phyloP scores from a whole-genome alignment of 2,888 invertebrate species.

The Lydus trimaculatus region DNA sequence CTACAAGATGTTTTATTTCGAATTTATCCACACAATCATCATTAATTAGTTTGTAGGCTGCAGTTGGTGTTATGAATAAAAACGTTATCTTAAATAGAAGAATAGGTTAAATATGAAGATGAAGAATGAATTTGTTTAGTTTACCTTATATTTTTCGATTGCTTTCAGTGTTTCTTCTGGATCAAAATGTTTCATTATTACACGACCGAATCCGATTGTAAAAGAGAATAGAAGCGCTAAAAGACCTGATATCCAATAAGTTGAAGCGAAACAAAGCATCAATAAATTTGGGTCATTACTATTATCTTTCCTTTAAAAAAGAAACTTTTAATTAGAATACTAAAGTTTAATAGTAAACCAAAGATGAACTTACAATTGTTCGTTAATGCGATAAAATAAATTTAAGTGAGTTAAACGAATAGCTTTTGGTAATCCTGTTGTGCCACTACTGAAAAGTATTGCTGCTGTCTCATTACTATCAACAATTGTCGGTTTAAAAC shows the following conservation, averaged over 20 bases:
- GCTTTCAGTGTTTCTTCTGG: background rate
- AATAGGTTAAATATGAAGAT: background rate
- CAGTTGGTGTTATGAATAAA: background rate
- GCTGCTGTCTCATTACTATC: constrained; percentile 25
- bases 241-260: constrained; percentile 19
- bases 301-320: background rate
- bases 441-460: constrained; percentile 41
- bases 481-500: constrained; percentile 26
- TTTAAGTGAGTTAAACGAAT: constrained; percentile 36
- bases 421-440: constrained; percentile 45
- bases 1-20: background rate
- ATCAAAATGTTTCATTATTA: constrained; percentile 15
- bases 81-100: background rate
- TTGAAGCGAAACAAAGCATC: constrained; percentile 5
- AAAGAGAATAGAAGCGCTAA: background rate
- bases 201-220: background rate
- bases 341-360: background rate
- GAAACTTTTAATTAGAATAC: constrained; percentile 5
- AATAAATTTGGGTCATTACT: constrained; percentile 7
- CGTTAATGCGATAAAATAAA: background rate
- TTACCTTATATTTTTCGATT: background rate
- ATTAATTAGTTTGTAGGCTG: background rate
- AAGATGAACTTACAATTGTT: background rate
- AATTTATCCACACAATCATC: background rate
- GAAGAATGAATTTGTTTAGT: background rate